Base-by-base conservation (phyloP, 2,888 invertebrate genomes). In the Trilocha varians region DNA sequence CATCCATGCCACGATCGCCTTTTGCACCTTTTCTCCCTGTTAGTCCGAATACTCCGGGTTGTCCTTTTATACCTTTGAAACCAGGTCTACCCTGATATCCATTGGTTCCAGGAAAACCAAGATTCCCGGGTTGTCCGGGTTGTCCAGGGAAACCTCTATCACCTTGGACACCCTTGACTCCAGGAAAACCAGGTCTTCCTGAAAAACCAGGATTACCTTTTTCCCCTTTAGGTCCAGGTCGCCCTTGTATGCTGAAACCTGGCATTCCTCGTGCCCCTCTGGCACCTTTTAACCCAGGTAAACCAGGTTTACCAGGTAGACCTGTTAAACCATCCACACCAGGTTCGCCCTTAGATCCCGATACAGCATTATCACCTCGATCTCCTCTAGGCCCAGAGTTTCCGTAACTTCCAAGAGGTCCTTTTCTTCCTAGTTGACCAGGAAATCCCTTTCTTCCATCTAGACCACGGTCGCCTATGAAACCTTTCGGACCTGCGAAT, bases 21-120 rank as follows among this genome's bases (percentile, higher is more conserved):
- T 67, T 69, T 39, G 46, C 47, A 33, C 78, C 79, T 41, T 51
- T 54, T 16, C 55, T 16, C 18, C 89, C 89, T 5, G 68, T 60
- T 11, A 63, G 47, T 35, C 53, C 94, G 46, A 76, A 80, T 2
- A 71, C 55, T 18, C 94, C 94, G 39, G 2, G 41, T 40, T 34
- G 43, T 38, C 79, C 79, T 55, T 59, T 67, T 2, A n/a, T 35
- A 38, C 80, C 80, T 38, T 62, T 62, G n/a, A 70, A 62, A 49
- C 91, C 93, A 41, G 70, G 68, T 37, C 65, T 62, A 38, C 92
- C 92, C n/a, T 80, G 77, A 13, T 65, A 64, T n/a, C 92, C 92
- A 46, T 79, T 59, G n/a, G 41, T 32, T 14, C 91, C 91, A 38
- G 78, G 70, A 16, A 70, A 55, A 40, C 89, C 90, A 43, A 70